Conservation (phyloP, 2,797 vertebrate species). For the Denticeps clupeoides region DNA sequence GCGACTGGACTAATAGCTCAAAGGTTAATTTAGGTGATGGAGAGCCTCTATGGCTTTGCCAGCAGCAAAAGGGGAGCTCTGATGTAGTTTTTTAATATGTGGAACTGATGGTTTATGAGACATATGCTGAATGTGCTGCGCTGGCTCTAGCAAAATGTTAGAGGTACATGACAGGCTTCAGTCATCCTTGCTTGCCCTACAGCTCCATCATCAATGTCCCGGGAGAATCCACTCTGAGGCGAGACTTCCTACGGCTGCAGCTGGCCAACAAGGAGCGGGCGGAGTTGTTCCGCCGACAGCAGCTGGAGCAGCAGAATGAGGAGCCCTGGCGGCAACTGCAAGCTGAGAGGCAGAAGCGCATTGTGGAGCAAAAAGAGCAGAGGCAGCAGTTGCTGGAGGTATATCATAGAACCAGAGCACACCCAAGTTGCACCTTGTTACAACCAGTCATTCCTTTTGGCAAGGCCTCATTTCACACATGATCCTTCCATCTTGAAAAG, state of each 20-base stretch:
- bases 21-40: no score
- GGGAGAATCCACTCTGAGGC: conserved; percentile 80
- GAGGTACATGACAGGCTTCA: no score
- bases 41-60: no score
- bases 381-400: conserved; percentile 84
- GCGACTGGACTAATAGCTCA: no score
- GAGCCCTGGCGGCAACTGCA: conserved; percentile 85
- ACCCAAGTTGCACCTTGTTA: neutral
- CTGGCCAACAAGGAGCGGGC: conserved; percentile 89
- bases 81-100: no score
- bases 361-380: conserved; percentile 94
- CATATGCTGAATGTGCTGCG: no score
- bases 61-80: no score
- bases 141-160: no score
- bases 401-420: conserved; percentile 7
- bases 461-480: no score
- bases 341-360: conserved; percentile 89
- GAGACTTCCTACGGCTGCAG: conserved; percentile 89
- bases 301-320: conserved; percentile 90
- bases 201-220: conserved; percentile 89
- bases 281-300: conserved; percentile 76
- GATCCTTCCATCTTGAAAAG: neutral
- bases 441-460: no score
- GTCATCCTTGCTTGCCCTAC: neutral
- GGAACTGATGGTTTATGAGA: no score